Base-by-base conservation (phyloP, 2,113 vertebrate genomes). In the Tamias sibiricus region DNA sequence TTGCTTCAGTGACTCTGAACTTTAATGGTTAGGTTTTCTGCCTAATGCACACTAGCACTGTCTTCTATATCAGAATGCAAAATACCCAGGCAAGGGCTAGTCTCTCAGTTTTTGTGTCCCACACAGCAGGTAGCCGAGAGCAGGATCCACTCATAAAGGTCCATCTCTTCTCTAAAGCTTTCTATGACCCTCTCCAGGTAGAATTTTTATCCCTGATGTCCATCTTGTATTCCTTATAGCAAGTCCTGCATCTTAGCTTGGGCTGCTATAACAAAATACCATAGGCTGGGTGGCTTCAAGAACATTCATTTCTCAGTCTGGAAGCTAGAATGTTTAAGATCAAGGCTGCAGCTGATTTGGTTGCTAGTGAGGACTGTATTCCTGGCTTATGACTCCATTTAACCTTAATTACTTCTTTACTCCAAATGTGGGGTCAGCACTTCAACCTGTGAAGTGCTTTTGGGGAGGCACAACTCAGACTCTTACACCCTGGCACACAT, bases 371-470 rank as follows among this genome's bases (percentile, higher is more conserved):
- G 30, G 37, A 17, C 26, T 57, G 2, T 90, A 8, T 62, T 68
- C 52, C 47, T 95, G 76, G 26, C 42, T 95, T 37, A 93, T 44
- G 77, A 64, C 35, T 92, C 91, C 28, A 44, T 81, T 96, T 74
- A 77, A 83, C 54, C 9, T 35, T 80, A 69, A 49, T 93, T 57
- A 69, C n/a, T 75, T 91, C 24, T 49, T 79, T 24, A 54, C 32
- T 92, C 71, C 64, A 87, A 28, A 47, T 87, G 72, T 12, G 44
- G 44, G 49, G 6, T 26, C 49, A 69, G 22, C 37, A 24, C 14
- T 76, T 89, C 80, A 76, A 22, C 7, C 44, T 71, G 9, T 28
- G 10, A 64, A 71, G 54, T 57, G 54, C 54, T 71, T 83, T 77
- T 66, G 44, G 69, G 69, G 35, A 76, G 64, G 69, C 24, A 35